phyloP scores from a whole-genome alignment of 2,888 invertebrate species.

The Hololepta plana region DNA sequence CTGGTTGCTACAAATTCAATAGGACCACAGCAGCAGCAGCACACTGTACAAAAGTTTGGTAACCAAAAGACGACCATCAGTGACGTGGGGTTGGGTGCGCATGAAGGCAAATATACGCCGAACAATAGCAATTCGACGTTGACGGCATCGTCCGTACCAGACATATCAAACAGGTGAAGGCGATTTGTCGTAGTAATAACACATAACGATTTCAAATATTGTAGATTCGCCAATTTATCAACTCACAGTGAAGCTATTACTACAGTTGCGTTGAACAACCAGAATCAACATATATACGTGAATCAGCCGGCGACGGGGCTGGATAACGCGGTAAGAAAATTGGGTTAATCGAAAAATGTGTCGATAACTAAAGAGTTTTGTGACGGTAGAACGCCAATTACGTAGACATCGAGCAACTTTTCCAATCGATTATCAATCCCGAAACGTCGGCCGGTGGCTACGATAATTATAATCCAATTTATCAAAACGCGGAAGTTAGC shows the following conservation, averaged over 20 bases:
- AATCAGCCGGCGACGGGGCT: too few relatives aligned
- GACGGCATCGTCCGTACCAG: conserved; percentile 42
- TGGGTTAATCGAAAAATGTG: too few relatives aligned
- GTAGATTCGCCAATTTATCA: conserved; percentile 51
- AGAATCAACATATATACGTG: conserved; percentile 33
- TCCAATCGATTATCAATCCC: too few relatives aligned
- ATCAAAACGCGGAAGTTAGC: neutral
- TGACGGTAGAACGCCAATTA: conserved; percentile 29
- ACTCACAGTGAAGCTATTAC: conserved; percentile 27
- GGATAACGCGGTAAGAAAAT: too few relatives aligned
- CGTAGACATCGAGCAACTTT: conserved; percentile 38
- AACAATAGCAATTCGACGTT: too few relatives aligned
- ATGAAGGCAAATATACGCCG: conserved; percentile 69
- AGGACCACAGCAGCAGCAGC: conserved; percentile 15
- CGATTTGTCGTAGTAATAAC: too few relatives aligned
- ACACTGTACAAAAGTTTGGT: conserved; percentile 48
- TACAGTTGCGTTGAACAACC: conserved; percentile 27
- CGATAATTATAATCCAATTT: too few relatives aligned
- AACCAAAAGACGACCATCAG: conserved; percentile 47
- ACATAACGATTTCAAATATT: too few relatives aligned
- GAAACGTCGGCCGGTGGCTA: too few relatives aligned
- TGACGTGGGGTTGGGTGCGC: conserved; percentile 51
- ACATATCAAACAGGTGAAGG: conserved; percentile 36
- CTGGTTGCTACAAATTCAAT: conserved; percentile 6
- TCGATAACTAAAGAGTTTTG: too few relatives aligned